phyloP scores from a whole-genome alignment of 2,113 vertebrate species.

The Trochalopteron elliotii region DNA sequence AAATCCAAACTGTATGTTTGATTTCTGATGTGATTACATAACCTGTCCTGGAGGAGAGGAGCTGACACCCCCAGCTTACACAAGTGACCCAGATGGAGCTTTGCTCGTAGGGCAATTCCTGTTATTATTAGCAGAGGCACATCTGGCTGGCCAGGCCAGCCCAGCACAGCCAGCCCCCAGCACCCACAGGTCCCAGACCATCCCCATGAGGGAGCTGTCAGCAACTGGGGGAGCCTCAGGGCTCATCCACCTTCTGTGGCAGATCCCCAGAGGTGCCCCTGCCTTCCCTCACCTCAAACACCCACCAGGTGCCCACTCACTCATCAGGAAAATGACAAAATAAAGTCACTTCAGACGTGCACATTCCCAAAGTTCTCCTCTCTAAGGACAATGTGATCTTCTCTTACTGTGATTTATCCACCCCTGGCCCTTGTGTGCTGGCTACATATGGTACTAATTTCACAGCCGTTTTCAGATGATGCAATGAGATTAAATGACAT shows the following conservation, averaged over 20 bases:
- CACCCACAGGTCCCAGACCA: background rate
- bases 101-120: background rate
- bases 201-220: background rate
- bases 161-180: background rate
- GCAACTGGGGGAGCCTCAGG: background rate
- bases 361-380: background rate
- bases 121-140: slow-evolving; percentile 45
- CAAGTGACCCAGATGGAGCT: slow-evolving; percentile 4
- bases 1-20: background rate
- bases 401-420: background rate
- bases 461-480: slow-evolving; percentile 19
- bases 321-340: background rate
- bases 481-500: slow-evolving; percentile 41
- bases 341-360: background rate
- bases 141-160: background rate
- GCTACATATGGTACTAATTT: slow-evolving; percentile 31
- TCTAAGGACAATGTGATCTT: background rate
- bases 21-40: slow-evolving; percentile 8
- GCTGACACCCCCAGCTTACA: background rate
- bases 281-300: background rate
- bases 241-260: background rate
- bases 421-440: background rate
- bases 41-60: slow-evolving; percentile 9
- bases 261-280: background rate
- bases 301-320: no score